Base-by-base conservation (phyloP, 2,888 invertebrate genomes). In the Stratiomys singularior region DNA sequence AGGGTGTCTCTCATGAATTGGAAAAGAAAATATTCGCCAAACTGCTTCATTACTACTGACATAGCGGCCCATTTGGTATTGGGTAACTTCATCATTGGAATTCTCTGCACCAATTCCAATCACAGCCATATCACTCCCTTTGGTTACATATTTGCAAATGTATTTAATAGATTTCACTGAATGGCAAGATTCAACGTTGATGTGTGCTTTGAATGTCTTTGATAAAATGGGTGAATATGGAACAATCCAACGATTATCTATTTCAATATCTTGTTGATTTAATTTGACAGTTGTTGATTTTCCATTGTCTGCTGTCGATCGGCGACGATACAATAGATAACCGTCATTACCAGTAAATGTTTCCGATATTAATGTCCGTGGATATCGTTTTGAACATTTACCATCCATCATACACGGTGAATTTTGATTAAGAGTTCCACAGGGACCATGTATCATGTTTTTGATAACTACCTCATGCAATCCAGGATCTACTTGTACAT, bases 111-210 rank as follows among this genome's bases (percentile, higher is more conserved):
- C 81, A 63, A 83, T 78, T 79, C 82, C 82, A 81, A 84, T 83
- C 67, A 83, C 82, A 77, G 85, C 84, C 83, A 82, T 82, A 79
- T 86, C 85, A 79, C 83, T 83, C 46, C 85, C 85, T 84, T 87
- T 87, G 72, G 83, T 85, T 37, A 88, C 84, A 82, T 88, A 88
- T 81, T 87, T 86, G 80, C 84, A 85, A 80, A 87, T 83, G 77
- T 86, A 86, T 82, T 86, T 86, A 23, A 86, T 85, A 0, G 83
- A 82, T 79, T 87, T 86, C 0, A 88, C 85, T 0, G 86, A 87
- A 81, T 82, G 83, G 78, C 87, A 88, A 77, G 66, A 83, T 78
- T 87, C 85, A 21, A 85, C 85, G 81, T 86, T 86, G n/a, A 84
- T 83, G 79, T 86, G 85, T 4, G 84, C 82, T 66, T 84, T 79